phyloP scores from a whole-genome alignment of 2,797 vertebrate genomes.

The Oceanodroma leucorhoa region DNA sequence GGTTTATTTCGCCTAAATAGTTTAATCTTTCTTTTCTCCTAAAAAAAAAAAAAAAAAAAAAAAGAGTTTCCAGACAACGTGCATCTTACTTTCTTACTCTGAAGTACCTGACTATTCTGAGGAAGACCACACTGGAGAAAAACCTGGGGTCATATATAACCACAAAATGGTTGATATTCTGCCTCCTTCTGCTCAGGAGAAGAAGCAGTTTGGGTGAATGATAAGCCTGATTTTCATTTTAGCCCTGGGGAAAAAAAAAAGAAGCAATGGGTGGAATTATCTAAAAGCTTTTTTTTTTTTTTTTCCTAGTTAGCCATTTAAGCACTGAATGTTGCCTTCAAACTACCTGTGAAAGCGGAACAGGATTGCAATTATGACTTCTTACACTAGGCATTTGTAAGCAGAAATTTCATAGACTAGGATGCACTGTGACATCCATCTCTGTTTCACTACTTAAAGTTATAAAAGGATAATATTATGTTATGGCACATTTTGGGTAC shows the following conservation, averaged over 20 bases:
- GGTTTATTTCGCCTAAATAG: no score
- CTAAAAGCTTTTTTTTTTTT: not conserved
- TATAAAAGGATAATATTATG: not conserved
- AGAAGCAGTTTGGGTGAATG: not conserved
- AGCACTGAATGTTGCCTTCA: not conserved
- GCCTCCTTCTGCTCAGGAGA: not conserved
- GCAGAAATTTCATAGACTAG: not conserved
- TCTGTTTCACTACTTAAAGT: not conserved
- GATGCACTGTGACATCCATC: not conserved
- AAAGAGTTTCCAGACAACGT: not conserved
- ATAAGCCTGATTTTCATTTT: not conserved
- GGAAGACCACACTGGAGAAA: not conserved
- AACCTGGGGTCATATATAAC: not conserved
- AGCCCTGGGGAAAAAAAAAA: not conserved
- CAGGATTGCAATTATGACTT: not conserved
- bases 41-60: no score
- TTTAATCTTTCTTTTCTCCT: no score
- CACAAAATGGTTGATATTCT: not conserved
- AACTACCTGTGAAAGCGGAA: not conserved
- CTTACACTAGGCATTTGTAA: not conserved
- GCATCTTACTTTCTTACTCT: not conserved
- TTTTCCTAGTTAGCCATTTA: not conserved
- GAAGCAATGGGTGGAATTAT: rapidly evolving
- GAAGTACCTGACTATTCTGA: not conserved
- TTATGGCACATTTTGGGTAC: not conserved